Evolutionary conservation across 2,113 vertebrate species (phyloP), one percentile per base, ranked within the genome.

Genomic region (Gambusia affinis): DNA sequence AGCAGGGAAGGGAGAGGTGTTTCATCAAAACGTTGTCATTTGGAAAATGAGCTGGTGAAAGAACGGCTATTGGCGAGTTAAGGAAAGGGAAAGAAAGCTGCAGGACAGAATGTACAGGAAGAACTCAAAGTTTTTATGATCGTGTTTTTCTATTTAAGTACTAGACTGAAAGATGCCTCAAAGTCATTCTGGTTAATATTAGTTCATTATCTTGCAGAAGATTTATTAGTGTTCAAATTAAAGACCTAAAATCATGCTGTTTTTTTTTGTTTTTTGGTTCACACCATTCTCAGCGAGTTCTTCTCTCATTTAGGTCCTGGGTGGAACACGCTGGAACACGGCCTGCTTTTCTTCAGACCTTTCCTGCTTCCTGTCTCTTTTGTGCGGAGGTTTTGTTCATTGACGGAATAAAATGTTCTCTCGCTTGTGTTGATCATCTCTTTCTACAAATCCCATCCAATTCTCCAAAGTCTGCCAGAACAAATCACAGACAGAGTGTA

Each of bases 351-450:
- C 75, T 47, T 65, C 75, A 63, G 22, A 64, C 70, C 47, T 61
- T 63, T 67, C 69, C 30, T 37, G 12, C 35, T 64, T 3, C 30
- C 22, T 19, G 75, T 28, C 60, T 77, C 51, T 76, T 67, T 37
- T 73, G 19, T 74, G 72, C 61, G 11, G 28, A 74, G 63, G 47
- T 85, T 70, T 75, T 72, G 73, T 80, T 86, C 80, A 54, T 67
- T 47, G 30, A 0, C 2, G 73, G 64, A 54, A 89, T 75, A 67
- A 84, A 80, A 72, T 74, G 71, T 72, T 75, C 74, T 47, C 24
- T 83, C 65, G 4, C 63, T 65, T 28, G 1, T 70, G 77, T 35
- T 75, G 54, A 69, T 0, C 1, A 61, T 73, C 22, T 73, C 57
- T 69, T 75, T 63, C 35, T 47, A 27, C 30, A 54, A 72, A 30